Evolutionary conservation across 2,797 vertebrate genomes (phyloP).

Genomic region (Microctenopoma lineatum): DNA sequence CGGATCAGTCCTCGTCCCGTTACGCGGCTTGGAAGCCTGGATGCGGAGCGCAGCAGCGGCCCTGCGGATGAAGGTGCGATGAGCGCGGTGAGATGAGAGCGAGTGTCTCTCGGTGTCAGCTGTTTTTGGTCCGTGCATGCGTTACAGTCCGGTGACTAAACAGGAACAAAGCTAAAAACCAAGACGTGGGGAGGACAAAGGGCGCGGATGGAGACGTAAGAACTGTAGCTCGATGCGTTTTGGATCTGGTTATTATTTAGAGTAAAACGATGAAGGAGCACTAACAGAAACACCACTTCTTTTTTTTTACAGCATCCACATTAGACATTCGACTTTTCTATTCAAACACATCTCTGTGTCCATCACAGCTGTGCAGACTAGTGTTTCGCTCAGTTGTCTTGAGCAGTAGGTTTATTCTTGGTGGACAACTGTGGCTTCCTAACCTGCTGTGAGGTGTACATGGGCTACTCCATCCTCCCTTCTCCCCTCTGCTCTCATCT

Average conservation of each 20-base stretch:
- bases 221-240: slow-evolving; percentile 14
- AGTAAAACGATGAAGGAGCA: neutral
- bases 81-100: slow-evolving; percentile 49
- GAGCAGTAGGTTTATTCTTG: slow-evolving; percentile 24
- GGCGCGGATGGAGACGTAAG: slow-evolving; percentile 22
- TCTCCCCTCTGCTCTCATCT: slow-evolving; percentile 3
- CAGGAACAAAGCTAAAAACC: slow-evolving; percentile 15
- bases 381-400: slow-evolving; percentile 5
- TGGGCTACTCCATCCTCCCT: slow-evolving; percentile 3
- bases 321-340: neutral
- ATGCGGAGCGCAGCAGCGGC: slow-evolving; percentile 26
- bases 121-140: slow-evolving; percentile 14
- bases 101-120: slow-evolving; percentile 29
- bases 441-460: slow-evolving; percentile 35
- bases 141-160: slow-evolving; percentile 12
- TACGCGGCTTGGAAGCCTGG: slow-evolving; percentile 47
- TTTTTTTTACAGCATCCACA: neutral
- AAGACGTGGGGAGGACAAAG: slow-evolving; percentile 53
- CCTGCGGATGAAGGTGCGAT: slow-evolving; percentile 58
- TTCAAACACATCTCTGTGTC: slow-evolving; percentile 1
- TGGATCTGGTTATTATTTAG: neutral
- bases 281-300: neutral
- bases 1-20: slow-evolving; percentile 35
- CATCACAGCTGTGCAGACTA: slow-evolving; percentile 8
- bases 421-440: slow-evolving; percentile 14